Evolutionary conservation across 1,140 invertebrate genomes (phyloP), one percentile per base, ranked within the genome.

Genomic region (Eriocheir sinensis): DNA sequence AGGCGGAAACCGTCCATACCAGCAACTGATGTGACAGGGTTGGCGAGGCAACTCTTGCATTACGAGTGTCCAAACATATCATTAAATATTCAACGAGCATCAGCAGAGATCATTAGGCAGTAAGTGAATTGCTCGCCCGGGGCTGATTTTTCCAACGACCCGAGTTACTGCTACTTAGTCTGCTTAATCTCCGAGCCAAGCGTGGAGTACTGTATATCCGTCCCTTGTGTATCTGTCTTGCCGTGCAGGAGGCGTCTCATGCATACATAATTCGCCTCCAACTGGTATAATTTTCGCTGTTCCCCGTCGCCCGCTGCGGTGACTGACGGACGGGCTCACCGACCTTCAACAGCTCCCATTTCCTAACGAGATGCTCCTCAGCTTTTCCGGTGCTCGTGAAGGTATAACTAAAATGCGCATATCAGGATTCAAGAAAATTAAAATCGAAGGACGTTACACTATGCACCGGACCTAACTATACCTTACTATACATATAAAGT

Each of bases 41-140:
- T 48, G 36, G 41, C 53, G 8, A 32, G 40, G 34, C 88, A 89
- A 53, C 41, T 53, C 41, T 48, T 32, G 88, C 41, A 53, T 89
- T 41, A 88, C 38, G 32, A 41, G 44, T 34, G 41, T 32, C 83
- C 83, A 36, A 38, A 36, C 88, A 27, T 30, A 36, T 12, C 15
- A 89, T 89, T 89, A 89, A 44, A 53, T 89, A 89, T 89, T 89
- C 88, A 32, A 53, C 88, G 41, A 89, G 88, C 88, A 89, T 89
- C 88, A 44, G 41, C 27, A 15, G 12, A 44, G 88, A 89, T 53
- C 53, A 53, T 89, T 89, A 89, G 32, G 27, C n/a, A 89, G 88
- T 53, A 53, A 89, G 88, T 89, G 88, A 53, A 89, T 34, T 89
- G 41, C 83, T 89, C 53, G 44, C 40, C 41, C 38, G 38, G 53